Evolutionary conservation across 2,113 vertebrate genomes (phyloP), one percentile per base, ranked within the genome.

Genomic region (Ceyx margarethae): DNA sequence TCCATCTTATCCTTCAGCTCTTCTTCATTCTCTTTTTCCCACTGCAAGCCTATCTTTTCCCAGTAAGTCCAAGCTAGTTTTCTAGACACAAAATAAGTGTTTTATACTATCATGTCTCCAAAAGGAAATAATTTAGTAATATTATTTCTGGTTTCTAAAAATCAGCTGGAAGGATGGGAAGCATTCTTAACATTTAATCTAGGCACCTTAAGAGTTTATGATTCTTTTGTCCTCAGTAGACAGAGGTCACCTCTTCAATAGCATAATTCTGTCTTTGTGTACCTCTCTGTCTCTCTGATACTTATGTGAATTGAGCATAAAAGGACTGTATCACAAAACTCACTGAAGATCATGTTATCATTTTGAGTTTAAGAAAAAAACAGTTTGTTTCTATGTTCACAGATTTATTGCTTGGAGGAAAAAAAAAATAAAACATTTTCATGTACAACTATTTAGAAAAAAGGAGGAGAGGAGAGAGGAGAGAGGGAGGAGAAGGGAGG

Each of bases 1-100:
- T 99, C 98, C 95, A 99, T 97, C 94, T 99, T 99, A 96, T 99
- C 99, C 96, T 99, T 99, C 84, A 99, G 97, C 68, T 99, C 99
- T 0, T 98, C 98, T 91, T 99, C 98, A 19, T 99, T 99, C 95
- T 99, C 99, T 42, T 98, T 98, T 94, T 99, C 99, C 99, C 99
- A 99, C 77, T 99, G 99, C 51, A 97, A 91, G 10, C 99, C 99
- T 8, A 98, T 90, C 90, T 98, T 97, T 82, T 96, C 98, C 99
- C 99, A 99, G 7, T 99, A 98, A 90, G 97, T 96, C 78, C 96
- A 68, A 15, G 99, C 98, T 68, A 97, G 86, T 43, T 97, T 91
- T 91, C 99, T 99, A 96, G 35, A 79, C 5, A n/a, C 5, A 91
- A 91, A 94, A 53, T 23, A 82, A 72, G 43, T 48, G 11, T 31